Percentiles rank a stretch among this genome's conserved stretches.
phyloP scores from a whole-genome alignment of 64 coral and sea anemone genomes.

The Actinia equina region DNA sequence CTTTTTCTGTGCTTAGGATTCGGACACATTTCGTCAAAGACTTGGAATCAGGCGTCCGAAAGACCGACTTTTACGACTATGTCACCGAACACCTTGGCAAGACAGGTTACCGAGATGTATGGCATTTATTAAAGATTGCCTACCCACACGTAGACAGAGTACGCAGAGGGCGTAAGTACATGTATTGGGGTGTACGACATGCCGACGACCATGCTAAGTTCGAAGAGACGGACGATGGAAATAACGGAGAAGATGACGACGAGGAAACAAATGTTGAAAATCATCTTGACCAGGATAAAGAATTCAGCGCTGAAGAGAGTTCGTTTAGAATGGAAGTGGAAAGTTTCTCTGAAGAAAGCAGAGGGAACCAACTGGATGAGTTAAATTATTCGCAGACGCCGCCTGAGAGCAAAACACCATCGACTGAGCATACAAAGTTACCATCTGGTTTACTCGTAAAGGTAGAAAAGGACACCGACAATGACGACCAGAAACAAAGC shows the following conservation, averaged over 20 bases:
- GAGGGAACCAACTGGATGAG: not conserved
- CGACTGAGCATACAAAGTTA: not conserved
- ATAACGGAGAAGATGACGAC: not conserved
- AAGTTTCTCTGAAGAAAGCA: not conserved
- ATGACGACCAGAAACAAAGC: not conserved
- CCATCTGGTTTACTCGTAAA: not conserved
- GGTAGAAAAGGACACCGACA: not conserved
- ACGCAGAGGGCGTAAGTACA: conserved; percentile 6
- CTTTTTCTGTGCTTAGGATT: conserved; percentile 12
- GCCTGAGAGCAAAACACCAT: not conserved
- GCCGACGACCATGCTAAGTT: not conserved
- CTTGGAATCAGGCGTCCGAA: conserved; percentile 5
- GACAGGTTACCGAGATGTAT: conserved; percentile 10
- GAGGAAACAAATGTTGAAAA: not conserved
- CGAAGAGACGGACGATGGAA: not conserved
- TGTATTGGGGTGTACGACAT: conserved; percentile 19
- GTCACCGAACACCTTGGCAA: not conserved
- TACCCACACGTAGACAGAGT: conserved; percentile 23
- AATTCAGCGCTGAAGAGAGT: not conserved
- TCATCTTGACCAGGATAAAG: not conserved
- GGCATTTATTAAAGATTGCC: conserved; percentile 23
- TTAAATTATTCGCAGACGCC: not conserved
- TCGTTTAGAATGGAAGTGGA: not conserved
- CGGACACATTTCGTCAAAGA: conserved; percentile 9
- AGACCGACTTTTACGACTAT: conserved; percentile 21